A percentile compares a stretch with the other conserved stretches of the same genome.
Conservation (phyloP, 2,797 vertebrate species). For the Sciaenops ocellatus region DNA sequence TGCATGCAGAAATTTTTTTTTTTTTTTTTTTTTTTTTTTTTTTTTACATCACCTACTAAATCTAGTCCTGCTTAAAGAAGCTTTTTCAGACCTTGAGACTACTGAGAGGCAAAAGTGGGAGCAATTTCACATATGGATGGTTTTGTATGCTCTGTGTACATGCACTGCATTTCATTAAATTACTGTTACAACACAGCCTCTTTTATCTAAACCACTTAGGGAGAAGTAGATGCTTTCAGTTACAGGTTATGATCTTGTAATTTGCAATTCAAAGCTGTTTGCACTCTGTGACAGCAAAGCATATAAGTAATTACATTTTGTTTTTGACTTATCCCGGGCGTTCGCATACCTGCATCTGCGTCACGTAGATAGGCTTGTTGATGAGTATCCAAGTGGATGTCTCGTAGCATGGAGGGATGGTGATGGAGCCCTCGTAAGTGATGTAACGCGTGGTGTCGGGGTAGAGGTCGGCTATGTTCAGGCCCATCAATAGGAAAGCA, state of each 20-base stretch:
- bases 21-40: not conserved
- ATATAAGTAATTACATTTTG: conserved; percentile 24
- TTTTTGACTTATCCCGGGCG: not conserved
- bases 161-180: conserved; percentile 7
- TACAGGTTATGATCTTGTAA: conserved; percentile 20
- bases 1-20: not conserved
- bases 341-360: conserved; percentile 93
- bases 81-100: conserved; percentile 1
- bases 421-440: conserved; percentile 98
- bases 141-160: conserved; percentile 11
- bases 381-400: conserved; percentile 98
- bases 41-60: conserved; percentile 2
- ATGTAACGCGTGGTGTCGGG: conserved; percentile 97
- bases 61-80: not conserved
- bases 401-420: conserved; percentile 96
- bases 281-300: not conserved
- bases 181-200: conserved; percentile 20
- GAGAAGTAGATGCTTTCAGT: conserved; percentile 26
- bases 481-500: conserved; percentile 94
- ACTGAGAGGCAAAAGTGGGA: not conserved
- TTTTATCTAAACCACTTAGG: conserved; percentile 27
- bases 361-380: conserved; percentile 98
- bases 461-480: conserved; percentile 95
- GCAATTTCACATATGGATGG: not conserved
- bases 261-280: conserved; percentile 54